Conservation (phyloP, 1,140 invertebrate species). For the Drosophila eugracilis region DNA sequence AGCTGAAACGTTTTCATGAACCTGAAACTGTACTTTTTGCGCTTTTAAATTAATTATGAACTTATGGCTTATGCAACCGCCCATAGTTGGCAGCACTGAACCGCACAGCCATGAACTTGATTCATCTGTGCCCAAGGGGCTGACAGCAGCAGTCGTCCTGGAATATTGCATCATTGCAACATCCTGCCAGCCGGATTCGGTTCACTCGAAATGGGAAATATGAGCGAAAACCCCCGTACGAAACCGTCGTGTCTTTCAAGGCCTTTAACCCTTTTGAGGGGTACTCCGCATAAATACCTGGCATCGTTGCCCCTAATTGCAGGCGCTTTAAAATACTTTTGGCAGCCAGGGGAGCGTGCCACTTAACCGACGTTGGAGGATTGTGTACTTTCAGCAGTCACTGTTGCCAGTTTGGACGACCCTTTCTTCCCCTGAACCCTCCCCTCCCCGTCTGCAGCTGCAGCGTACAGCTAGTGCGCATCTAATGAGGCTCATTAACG, state of each 20-base stretch:
- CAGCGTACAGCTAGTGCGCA: conserved; percentile 22
- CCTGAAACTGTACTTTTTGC: not conserved
- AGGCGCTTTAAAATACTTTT: conserved; percentile 30
- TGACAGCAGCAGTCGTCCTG: conserved; percentile 20
- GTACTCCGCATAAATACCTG: conserved; percentile 30
- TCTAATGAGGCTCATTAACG: conserved; percentile 76
- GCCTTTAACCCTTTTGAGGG: conserved; percentile 10
- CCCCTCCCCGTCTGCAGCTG: not conserved
- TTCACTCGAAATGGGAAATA: conserved; percentile 17
- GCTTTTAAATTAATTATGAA: not conserved
- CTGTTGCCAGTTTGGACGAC: not conserved
- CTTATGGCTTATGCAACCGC: not conserved
- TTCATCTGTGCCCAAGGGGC: conserved; percentile 1
- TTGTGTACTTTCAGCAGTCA: conserved; percentile 17
- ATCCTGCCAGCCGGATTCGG: not conserved
- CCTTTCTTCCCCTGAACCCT: not conserved
- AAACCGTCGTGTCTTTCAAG: conserved; percentile 7
- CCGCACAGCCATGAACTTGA: conserved; percentile 23
- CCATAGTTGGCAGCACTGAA: conserved; percentile 9
- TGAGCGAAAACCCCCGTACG: not conserved
- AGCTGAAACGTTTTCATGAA: not conserved
- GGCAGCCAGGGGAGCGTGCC: conserved; percentile 2
- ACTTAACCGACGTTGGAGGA: conserved; percentile 4
- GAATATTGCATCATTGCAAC: conserved; percentile 12
- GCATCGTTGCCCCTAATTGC: conserved; percentile 37